A percentile compares a stretch with the other conserved stretches of the same genome.
Conservation (phyloP, 2,113 vertebrate genomes). For the Kobus ellipsiprymnus region DNA sequence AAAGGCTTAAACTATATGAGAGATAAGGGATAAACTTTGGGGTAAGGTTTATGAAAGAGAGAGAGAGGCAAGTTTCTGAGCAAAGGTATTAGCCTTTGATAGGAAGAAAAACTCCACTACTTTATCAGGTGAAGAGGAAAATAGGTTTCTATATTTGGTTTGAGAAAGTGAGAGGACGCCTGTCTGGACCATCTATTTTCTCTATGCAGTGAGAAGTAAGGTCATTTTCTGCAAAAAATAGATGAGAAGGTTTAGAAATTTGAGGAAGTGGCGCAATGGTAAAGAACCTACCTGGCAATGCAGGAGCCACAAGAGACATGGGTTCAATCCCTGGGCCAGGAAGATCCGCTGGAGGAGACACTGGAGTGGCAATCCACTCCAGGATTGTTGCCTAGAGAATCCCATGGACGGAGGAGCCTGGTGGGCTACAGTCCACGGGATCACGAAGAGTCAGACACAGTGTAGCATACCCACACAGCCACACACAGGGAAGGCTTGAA, state of each 20-base stretch:
- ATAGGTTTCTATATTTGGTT: conserved; percentile 57
- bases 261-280: neutral
- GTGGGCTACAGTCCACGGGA: fast-evolving
- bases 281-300: neutral
- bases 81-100: conserved; percentile 50
- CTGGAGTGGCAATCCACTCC: neutral
- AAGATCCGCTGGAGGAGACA: neutral
- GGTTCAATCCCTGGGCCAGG: neutral
- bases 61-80: neutral
- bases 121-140: conserved; percentile 44
- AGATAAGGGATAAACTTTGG: neutral
- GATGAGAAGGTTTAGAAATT: conserved; percentile 31
- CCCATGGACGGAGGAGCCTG: neutral
- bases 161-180: neutral
- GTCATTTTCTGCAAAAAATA: conserved; percentile 30
- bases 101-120: neutral
- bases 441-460: neutral
- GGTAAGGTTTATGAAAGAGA: conserved; percentile 6
- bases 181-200: neutral
- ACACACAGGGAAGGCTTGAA: neutral
- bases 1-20: neutral
- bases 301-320: neutral
- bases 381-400: neutral
- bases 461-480: fast-evolving
- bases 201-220: neutral